Evolutionary conservation across 2,888 invertebrate species (phyloP), one percentile per base, ranked within the genome.

Genomic region (Diarsia brunnea): DNA sequence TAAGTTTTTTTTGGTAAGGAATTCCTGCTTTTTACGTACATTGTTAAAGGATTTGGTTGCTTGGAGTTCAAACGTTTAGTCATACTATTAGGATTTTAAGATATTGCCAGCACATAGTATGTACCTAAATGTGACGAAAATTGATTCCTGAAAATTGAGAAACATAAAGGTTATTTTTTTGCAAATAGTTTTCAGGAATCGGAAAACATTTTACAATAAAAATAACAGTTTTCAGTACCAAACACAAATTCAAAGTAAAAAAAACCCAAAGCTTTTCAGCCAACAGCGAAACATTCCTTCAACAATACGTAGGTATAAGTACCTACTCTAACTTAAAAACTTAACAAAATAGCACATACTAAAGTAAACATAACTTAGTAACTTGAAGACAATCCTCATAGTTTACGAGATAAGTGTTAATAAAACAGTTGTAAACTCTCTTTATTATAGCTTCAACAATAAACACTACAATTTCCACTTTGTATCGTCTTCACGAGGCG

Each of bases 401-500:
- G 86, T 89, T 88, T 90, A 90, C 86, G 86, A 90, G 89, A 88
- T 86, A 85, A 89, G 89, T 88, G 89, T 89, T 89, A 89, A 91
- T 92, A 92, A 93, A 92, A 91, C 87, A 84, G 89, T 86, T 90
- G 90, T 92, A 91, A 92, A 91, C 82, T 84, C 86, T 79, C 85
- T 91, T 92, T 91, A 92, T 88, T 90, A 89, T 88, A 81, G 87
- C 87, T 86, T 86, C 88, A 88, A 90, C 91, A 89, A 90, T 92
- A 91, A 92, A 92, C 91, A 90, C 87, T 85, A 88, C 89, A 87
- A 87, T 90, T 90, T 88, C 87, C 89, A 90, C 89, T 89, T 89
- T 86, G 91, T 91, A 90, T 89, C 86, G 83, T 61, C 61, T 61
- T 31, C 61, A 61, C 38, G 21, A 61, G 38, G 38, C 61, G 38